Percentiles rank a stretch among this genome's conserved stretches.
phyloP scores from a whole-genome alignment of 1,140 invertebrate genomes.

The Hormaphis cornu region DNA sequence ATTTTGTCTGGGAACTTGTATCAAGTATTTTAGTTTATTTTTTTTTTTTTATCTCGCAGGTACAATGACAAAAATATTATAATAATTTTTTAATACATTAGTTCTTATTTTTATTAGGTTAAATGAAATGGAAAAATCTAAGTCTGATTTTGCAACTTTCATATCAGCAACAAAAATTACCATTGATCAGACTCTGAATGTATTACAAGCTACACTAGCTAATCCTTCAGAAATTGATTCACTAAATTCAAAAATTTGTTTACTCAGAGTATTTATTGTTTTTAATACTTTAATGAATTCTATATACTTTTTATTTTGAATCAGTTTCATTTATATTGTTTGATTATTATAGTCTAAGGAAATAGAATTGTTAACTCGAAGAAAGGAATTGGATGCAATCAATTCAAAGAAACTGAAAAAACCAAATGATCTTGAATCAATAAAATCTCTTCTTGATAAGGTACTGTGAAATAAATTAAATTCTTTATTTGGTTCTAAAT shows the following conservation, averaged over 20 bases:
- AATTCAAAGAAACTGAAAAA: constrained; percentile 43
- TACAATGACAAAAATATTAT: constrained; percentile 2
- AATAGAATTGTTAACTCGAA: constrained; percentile 52
- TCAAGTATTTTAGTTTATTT: constrained; percentile 8
- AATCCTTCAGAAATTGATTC: constrained; percentile 58
- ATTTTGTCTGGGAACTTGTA: not conserved
- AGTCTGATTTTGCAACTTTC: constrained; percentile 13
- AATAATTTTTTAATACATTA: not conserved
- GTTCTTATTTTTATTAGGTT: not conserved
- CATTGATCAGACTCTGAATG: constrained; percentile 43
- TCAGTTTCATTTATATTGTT: not conserved
- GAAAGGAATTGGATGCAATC: constrained; percentile 49
- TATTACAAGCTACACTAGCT: constrained; percentile 51
- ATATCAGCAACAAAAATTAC: constrained; percentile 22
- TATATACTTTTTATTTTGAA: not conserved
- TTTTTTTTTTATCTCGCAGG: not conserved
- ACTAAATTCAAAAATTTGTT: constrained; percentile 51
- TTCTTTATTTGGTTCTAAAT: no score
- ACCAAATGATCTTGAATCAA: constrained; percentile 43
- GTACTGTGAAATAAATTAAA: constrained; percentile 40
- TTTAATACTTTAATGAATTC: not conserved
- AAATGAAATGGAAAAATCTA: constrained; percentile 30
- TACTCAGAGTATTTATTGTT: constrained; percentile 51
- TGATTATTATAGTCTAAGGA: constrained; percentile 52
- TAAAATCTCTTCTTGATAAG: constrained; percentile 47